Percentiles rank a stretch among this genome's conserved stretches.
These are phyloP conservation scores for Callyntrura sp. DNA, from an alignment of 2,888 invertebrate species.

Conservation along the genomic window DNA sequence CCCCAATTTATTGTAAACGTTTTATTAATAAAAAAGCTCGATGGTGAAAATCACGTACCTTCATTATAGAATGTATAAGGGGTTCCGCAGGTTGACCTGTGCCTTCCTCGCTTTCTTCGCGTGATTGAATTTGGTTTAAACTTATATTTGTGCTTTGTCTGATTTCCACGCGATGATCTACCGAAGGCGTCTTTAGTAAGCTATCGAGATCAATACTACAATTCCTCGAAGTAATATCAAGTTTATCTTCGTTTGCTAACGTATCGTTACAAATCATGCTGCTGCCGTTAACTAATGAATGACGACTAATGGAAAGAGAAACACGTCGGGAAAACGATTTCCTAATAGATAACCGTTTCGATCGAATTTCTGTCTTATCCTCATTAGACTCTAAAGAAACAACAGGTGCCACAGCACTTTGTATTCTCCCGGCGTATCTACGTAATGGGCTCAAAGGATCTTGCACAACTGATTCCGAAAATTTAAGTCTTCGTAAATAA, in stretches of 20 bases:
- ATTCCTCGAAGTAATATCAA: background rate
- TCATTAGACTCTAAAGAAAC: constrained; percentile 1
- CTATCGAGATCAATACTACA: constrained; percentile 73
- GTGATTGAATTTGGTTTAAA: constrained; percentile 19
- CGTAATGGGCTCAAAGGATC: constrained; percentile 78
- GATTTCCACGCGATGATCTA: constrained; percentile 79
- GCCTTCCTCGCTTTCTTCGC: constrained; percentile 39
- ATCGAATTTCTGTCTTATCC: background rate
- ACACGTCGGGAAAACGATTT: constrained; percentile 54
- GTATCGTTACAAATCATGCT: constrained; percentile 22
- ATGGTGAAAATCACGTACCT: constrained; percentile 66
- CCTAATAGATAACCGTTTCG: background rate
- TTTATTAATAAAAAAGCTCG: no score
- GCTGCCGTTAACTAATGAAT: constrained; percentile 11
- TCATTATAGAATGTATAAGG: constrained; percentile 80
- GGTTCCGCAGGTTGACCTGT: background rate
- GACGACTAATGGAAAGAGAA: background rate
- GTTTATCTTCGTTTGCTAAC: background rate
- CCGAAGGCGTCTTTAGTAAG: constrained; percentile 78
- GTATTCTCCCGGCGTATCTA: constrained; percentile 72
- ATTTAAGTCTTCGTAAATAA: constrained; percentile 64
- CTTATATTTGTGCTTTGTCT: constrained; percentile 6
- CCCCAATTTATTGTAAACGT: no score
- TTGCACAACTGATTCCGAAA: constrained; percentile 35
- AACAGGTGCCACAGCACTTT: constrained; percentile 38